phyloP scores from a whole-genome alignment of 2,113 vertebrate species.

The Cyrtonyx montezumae region DNA sequence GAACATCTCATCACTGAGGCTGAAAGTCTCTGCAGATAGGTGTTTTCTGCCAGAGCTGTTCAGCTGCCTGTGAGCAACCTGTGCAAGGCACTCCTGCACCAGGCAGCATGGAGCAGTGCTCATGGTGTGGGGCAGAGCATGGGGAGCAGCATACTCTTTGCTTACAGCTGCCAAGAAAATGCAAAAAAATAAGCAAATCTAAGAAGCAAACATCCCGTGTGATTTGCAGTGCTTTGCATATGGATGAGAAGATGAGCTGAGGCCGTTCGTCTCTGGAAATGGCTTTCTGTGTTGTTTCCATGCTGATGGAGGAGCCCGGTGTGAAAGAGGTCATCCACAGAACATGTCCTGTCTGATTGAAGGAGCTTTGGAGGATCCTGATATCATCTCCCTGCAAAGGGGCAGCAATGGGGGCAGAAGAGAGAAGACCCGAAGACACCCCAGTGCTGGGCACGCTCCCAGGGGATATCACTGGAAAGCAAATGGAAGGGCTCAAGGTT shows the following conservation, averaged over 20 bases:
- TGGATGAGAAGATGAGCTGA: neutral
- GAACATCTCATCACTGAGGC: fast-evolving
- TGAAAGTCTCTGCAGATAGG: neutral
- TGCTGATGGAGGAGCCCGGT: neutral
- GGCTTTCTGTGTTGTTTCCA: neutral
- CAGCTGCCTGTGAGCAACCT: neutral
- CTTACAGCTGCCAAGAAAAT: neutral
- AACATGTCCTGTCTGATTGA: neutral
- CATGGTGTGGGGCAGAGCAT: fast-evolving
- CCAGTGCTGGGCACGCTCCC: fast-evolving
- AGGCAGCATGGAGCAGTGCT: fast-evolving
- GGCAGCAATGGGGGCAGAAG: neutral
- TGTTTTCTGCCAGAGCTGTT: neutral
- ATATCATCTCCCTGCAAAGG: fast-evolving
- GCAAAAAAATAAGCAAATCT: neutral
- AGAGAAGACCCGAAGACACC: neutral
- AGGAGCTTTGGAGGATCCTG: neutral
- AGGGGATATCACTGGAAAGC: neutral
- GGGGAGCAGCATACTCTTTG: fast-evolving
- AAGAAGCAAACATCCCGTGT: fast-evolving
- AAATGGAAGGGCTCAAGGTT: neutral
- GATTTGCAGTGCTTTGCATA: neutral
- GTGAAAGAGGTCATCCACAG: neutral
- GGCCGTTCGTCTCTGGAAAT: neutral
- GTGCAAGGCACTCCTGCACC: fast-evolving